Evolutionary conservation across 1,140 invertebrate species (phyloP).

Genomic region (Heterodera schachtii): DNA sequence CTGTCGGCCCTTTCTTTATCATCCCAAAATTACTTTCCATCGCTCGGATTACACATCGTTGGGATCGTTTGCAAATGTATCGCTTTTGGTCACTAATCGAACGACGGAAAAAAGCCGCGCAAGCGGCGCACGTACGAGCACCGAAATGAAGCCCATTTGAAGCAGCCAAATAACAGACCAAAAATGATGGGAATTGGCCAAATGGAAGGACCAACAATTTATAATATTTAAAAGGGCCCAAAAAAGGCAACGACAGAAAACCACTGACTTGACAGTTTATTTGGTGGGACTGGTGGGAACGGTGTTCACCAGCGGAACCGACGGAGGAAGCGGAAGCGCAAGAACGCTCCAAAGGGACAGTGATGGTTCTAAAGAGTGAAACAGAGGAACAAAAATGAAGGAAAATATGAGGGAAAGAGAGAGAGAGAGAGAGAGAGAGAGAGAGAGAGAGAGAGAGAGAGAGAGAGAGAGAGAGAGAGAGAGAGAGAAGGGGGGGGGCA

Average conservation of each 20-base stretch:
- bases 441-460: no score
- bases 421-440: no score
- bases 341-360: constrained; percentile 15
- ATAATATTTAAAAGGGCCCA: no score
- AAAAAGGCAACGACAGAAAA: not conserved
- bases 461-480: no score
- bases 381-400: no score
- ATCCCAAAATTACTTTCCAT: no score
- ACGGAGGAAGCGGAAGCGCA: constrained; percentile 5
- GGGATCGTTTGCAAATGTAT: constrained; percentile 46
- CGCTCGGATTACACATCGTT: constrained; percentile 39
- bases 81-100: constrained; percentile 47
- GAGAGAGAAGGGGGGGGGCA: no score
- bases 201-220: no score
- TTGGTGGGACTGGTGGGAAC: constrained; percentile 26
- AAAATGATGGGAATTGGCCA: not conserved
- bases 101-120: constrained; percentile 48
- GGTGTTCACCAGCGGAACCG: constrained; percentile 11
- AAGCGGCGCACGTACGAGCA: constrained; percentile 44
- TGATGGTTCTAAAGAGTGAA: constrained; percentile 5
- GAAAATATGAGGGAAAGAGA: no score
- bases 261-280: constrained; percentile 29
- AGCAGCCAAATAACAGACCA: constrained; percentile 40
- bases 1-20: no score
- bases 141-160: constrained; percentile 50